Conservation (phyloP, 37 sponge, comb jelly and placozoan species). For the Beroe forskalii region DNA sequence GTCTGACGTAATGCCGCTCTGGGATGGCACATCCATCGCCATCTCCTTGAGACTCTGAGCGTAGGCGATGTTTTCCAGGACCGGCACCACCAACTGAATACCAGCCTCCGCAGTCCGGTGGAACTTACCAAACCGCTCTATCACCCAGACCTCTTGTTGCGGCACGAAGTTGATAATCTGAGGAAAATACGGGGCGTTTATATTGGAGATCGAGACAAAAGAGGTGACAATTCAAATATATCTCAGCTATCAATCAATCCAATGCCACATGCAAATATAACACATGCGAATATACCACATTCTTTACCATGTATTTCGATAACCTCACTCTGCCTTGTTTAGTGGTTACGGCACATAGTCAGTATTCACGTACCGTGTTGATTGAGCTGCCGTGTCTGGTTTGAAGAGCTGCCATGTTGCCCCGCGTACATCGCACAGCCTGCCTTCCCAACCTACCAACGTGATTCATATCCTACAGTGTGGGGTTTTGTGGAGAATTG, state of each 20-base stretch:
- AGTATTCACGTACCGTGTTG: neutral
- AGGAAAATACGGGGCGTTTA: neutral
- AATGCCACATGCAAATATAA: too few species aligned
- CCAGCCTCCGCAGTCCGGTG: conserved; percentile 74
- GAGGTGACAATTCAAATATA: too few species aligned
- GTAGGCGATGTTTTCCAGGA: conserved; percentile 88
- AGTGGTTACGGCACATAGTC: neutral
- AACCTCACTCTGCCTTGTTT: too few species aligned
- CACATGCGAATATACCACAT: neutral
- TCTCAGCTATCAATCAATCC: too few species aligned
- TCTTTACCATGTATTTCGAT: neutral
- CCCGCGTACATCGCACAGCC: neutral
- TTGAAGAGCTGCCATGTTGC: neutral
- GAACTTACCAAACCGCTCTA: conserved; percentile 93
- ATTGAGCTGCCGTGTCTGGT: neutral
- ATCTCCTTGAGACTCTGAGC: conserved; percentile 93
- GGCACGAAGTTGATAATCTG: conserved; percentile 89
- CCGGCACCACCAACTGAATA: conserved; percentile 82
- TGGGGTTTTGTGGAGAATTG: too few species aligned
- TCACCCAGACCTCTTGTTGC: conserved; percentile 94
- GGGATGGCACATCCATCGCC: conserved; percentile 94
- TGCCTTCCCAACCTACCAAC: neutral
- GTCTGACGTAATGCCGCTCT: conserved; percentile 96
- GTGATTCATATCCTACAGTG: conserved; percentile 46
- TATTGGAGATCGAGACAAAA: too few species aligned